Conservation (phyloP, 2,888 invertebrate genomes). For the Heliconius hortense region DNA sequence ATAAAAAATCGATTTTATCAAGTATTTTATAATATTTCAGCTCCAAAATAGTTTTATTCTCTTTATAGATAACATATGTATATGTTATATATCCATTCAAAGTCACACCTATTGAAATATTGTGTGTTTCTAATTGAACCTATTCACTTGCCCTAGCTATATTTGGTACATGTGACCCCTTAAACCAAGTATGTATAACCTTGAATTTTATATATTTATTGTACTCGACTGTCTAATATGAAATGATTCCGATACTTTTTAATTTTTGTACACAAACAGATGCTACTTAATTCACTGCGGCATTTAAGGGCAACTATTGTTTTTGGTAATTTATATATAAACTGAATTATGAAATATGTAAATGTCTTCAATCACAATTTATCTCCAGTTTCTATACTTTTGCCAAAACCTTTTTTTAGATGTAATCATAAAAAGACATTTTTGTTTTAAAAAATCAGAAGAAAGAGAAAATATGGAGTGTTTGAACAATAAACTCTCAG, state of each 20-base stretch:
- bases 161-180: conserved; percentile 13
- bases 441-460: background rate
- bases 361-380: background rate
- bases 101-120: background rate
- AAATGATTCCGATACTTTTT: background rate
- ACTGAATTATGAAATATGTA: no score
- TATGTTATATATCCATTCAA: background rate
- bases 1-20: background rate
- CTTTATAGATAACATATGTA: background rate
- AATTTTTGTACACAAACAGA: background rate
- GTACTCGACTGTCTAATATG: background rate
- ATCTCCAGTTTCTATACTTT: no score
- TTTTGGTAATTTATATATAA: background rate
- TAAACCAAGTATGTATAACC: conserved; percentile 1
- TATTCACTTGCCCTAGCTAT: conserved; percentile 8
- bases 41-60: background rate
- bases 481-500: background rate
- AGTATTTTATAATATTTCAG: no score
- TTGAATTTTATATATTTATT: background rate
- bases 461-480: background rate
- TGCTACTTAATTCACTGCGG: background rate
- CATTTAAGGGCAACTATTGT: background rate
- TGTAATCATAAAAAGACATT: no score
- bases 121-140: background rate
- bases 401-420: background rate